Percentiles rank a stretch among this genome's conserved stretches.
phyloP scores from a whole-genome alignment of 2,113 vertebrate species.

The Halichoerus grypus region DNA sequence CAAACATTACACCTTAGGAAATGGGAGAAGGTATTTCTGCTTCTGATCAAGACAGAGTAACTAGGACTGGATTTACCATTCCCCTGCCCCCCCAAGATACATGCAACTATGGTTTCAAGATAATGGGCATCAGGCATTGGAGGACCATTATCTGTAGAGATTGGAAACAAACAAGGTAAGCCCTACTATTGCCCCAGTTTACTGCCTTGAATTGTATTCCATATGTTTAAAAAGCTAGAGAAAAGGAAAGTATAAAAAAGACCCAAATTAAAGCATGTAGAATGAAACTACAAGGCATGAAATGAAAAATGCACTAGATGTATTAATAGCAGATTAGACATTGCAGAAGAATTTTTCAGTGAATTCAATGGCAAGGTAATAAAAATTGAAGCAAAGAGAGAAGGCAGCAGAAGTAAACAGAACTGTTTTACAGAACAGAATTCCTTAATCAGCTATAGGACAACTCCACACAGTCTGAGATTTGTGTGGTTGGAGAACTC shows the following conservation, averaged over 20 bases:
- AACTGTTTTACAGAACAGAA: neutral
- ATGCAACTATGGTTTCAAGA: neutral
- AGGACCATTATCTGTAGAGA: neutral
- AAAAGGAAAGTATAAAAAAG: neutral
- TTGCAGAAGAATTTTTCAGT: neutral
- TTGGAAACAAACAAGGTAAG: neutral
- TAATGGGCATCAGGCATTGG: neutral
- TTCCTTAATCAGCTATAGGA: neutral
- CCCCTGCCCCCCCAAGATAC: neutral
- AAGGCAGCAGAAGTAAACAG: neutral
- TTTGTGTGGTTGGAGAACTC: neutral
- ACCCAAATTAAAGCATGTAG: neutral
- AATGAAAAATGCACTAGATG: neutral
- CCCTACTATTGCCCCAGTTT: neutral
- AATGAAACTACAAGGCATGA: neutral
- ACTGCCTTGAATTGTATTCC: neutral
- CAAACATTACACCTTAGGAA: neutral
- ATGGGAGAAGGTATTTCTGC: neutral
- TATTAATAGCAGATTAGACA: neutral
- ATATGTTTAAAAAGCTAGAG: neutral
- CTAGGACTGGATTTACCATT: neutral
- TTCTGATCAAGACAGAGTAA: neutral
- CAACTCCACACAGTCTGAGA: neutral
- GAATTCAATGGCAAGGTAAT: neutral
- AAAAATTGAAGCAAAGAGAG: neutral